Evolutionary conservation across 2,888 invertebrate species (phyloP), one percentile per base, ranked within the genome.

Genomic region (Clanis bilineata): DNA sequence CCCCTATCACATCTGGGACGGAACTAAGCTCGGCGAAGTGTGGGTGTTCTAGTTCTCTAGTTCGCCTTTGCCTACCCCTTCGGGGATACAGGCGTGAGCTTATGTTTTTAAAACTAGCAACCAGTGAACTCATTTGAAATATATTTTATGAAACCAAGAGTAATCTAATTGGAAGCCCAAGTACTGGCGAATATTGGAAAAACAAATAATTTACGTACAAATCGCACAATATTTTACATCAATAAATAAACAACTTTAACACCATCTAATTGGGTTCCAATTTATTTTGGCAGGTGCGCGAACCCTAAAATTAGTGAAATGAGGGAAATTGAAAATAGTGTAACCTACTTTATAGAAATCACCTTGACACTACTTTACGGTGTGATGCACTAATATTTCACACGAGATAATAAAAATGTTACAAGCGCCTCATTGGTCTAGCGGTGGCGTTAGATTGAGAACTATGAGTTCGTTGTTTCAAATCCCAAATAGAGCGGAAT

Each of bases 241-340:
- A 5, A 47, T 28, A 15, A 51, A 28, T 51, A 51, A 51, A 51
- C 12, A 25, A 22, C 0, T n/a, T n/a, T 5, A 45, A 45, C 3
- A 21, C 22, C 0, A 15, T 51, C 15, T 28, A 51, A 7, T 28
- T 51, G 18, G 51, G 18, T 51, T 32, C n/a, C 3, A 32, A 51
- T 32, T 10, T 51, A 32, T 18, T 15, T 18, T 32, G 28, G 15
- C 32, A 32, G 32, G 51, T 51, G 51, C 32, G 51, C 28, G 28
- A 32, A 18, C 51, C 51, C 51, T 32, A 51, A 45, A 45, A 51
- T 51, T 51, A 18, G 28, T 32, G 51, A 51, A 18, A 51, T 18
- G 28, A 28, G 51, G 7, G 51, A 51, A 28, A 85, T 82, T 83
- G 76, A 76, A 80, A 82, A 81, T 76, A 79, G 76, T 80, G 71